These are phyloP conservation scores for Notocelia uddmanniana DNA, from an alignment of 2,888 invertebrate genomes.

Conservation along the genomic window DNA sequence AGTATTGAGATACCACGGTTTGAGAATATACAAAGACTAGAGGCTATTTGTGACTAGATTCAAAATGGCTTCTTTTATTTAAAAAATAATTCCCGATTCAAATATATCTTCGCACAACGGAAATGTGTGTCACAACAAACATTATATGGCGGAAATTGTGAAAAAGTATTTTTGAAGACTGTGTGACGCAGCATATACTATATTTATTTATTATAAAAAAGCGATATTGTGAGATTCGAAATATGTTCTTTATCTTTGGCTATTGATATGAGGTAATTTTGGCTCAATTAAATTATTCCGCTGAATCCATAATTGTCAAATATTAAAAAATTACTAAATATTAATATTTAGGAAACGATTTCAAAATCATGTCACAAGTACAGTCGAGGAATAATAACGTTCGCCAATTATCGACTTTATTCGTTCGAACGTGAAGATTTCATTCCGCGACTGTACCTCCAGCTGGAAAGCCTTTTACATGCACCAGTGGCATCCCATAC, in stretches of 20 bases:
- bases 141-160: no score
- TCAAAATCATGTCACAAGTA: conserved; percentile 22
- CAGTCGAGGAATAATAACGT: no score
- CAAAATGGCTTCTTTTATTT: conserved; percentile 9
- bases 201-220: neutral
- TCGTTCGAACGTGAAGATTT: no score
- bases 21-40: conserved; percentile 24
- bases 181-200: no score
- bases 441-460: no score
- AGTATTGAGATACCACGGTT: conserved; percentile 33
- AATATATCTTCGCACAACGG: neutral
- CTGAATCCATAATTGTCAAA: neutral
- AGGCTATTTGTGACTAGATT: conserved; percentile 37
- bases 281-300: neutral
- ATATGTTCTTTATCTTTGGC: neutral
- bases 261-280: conserved; percentile 26
- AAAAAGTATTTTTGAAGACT: no score
- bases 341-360: neutral
- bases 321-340: neutral
- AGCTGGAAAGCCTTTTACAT: neutral
- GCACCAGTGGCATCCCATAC: conserved; percentile 26
- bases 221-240: conserved; percentile 27
- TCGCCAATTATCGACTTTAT: no score
- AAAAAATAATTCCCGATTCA: neutral
- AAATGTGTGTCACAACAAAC: neutral